Percentiles rank a stretch among this genome's conserved stretches.
Evolutionary conservation across 2,797 vertebrate genomes (phyloP).

Genomic region (Synanceia verrucosa): DNA sequence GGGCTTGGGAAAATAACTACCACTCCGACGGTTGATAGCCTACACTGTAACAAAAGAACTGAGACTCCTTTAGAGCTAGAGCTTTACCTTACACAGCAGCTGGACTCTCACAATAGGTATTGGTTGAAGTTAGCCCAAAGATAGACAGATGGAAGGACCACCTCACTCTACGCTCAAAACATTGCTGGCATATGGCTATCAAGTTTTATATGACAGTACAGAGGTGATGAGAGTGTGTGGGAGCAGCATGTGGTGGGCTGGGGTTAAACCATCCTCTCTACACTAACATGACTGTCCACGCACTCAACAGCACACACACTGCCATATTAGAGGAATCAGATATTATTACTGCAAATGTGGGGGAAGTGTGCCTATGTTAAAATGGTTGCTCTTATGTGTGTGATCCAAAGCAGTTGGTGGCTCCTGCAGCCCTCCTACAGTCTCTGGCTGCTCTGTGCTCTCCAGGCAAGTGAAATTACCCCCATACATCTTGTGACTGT

Average conservation of each 20-base stretch:
- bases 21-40: background rate
- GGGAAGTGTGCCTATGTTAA: constrained; percentile 1
- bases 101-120: background rate
- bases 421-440: constrained; percentile 35
- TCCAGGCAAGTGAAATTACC: constrained; percentile 64
- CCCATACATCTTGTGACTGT: constrained; percentile 67
- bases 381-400: constrained; percentile 12
- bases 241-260: constrained; percentile 61
- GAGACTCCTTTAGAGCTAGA: background rate
- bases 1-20: background rate
- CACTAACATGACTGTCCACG: constrained; percentile 65
- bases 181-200: constrained; percentile 36
- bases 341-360: background rate
- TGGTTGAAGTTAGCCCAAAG: background rate
- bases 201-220: constrained; percentile 36
- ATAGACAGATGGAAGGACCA: constrained; percentile 1
- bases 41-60: background rate
- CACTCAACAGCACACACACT: constrained; percentile 25
- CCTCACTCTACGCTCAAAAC: background rate
- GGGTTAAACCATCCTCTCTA: constrained; percentile 62
- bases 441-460: constrained; percentile 25
- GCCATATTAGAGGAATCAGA: constrained; percentile 2
- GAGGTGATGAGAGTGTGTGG: constrained; percentile 57
- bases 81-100: background rate
- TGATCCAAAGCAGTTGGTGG: constrained; percentile 11